Percentiles rank a stretch among this genome's conserved stretches.
Evolutionary conservation across 2,797 vertebrate genomes (phyloP).

Genomic region (Pantherophis vulpinus): DNA sequence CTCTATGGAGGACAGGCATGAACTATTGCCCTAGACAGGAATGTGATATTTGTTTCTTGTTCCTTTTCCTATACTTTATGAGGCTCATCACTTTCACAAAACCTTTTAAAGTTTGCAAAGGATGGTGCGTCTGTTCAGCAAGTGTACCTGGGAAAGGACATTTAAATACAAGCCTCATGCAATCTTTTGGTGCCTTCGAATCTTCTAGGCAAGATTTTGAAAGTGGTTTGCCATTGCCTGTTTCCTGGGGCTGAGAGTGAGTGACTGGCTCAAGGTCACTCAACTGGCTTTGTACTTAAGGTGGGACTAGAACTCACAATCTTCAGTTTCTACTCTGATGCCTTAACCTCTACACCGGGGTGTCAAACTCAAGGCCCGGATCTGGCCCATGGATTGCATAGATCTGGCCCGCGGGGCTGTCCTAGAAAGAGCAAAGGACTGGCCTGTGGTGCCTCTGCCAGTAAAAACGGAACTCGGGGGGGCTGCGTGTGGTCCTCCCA

Average conservation of each 20-base stretch:
- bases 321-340: background rate
- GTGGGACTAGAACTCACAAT: background rate
- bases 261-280: background rate
- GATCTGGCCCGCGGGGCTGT: no score
- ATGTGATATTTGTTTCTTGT: background rate
- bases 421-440: no score
- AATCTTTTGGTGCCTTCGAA: background rate
- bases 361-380: no score
- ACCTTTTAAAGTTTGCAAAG: background rate
- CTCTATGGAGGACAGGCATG: accelerated
- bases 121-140: background rate
- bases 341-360: background rate
- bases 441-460: no score
- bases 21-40: background rate
- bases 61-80: background rate
- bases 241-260: background rate
- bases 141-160: background rate
- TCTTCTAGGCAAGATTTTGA: background rate
- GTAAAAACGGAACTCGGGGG: no score
- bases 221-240: background rate
- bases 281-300: background rate
- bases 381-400: no score
- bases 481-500: no score
- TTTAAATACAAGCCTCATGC: background rate
- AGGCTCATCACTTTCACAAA: background rate